Evolutionary conservation across 2,797 vertebrate genomes (phyloP).

Genomic region (Artibeus jamaicensis): DNA sequence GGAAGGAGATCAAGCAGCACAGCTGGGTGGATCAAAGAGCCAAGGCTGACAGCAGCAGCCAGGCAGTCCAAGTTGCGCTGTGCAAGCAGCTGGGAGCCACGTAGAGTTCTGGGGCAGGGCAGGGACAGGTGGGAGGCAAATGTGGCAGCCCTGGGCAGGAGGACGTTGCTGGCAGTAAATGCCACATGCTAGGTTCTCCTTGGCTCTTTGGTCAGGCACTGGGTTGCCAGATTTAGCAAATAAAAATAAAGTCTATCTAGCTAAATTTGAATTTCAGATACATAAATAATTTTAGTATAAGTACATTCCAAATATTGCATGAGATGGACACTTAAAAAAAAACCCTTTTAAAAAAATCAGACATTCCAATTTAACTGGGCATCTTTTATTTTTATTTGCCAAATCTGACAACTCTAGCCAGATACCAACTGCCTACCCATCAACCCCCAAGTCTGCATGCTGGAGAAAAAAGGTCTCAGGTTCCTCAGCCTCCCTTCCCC

Average conservation of each 20-base stretch:
- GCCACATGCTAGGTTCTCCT: neutral
- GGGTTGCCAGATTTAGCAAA: conserved; percentile 12
- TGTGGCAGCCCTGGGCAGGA: neutral
- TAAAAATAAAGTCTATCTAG: neutral
- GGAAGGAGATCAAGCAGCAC: neutral
- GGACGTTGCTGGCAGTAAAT: neutral
- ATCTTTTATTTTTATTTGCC: conserved; percentile 22
- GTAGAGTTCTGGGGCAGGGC: neutral
- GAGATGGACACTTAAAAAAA: neutral
- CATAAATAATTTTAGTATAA: neutral
- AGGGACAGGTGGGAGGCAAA: conserved; percentile 14
- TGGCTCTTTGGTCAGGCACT: neutral
- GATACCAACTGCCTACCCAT: neutral
- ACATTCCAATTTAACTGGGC: conserved; percentile 8
- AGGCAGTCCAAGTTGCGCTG: neutral
- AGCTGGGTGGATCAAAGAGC: neutral
- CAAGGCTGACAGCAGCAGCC: neutral
- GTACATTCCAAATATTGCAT: neutral
- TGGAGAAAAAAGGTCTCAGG: neutral
- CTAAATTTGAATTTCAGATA: conserved; percentile 46
- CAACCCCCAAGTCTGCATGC: neutral
- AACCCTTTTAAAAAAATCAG: neutral
- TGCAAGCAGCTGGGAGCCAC: conserved; percentile 9
- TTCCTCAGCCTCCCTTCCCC: neutral
- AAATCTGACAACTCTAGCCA: neutral